A percentile compares a stretch with the other conserved stretches of the same genome.
phyloP scores from a whole-genome alignment of 64 coral and sea anemone species.

The Acropora yongei region DNA sequence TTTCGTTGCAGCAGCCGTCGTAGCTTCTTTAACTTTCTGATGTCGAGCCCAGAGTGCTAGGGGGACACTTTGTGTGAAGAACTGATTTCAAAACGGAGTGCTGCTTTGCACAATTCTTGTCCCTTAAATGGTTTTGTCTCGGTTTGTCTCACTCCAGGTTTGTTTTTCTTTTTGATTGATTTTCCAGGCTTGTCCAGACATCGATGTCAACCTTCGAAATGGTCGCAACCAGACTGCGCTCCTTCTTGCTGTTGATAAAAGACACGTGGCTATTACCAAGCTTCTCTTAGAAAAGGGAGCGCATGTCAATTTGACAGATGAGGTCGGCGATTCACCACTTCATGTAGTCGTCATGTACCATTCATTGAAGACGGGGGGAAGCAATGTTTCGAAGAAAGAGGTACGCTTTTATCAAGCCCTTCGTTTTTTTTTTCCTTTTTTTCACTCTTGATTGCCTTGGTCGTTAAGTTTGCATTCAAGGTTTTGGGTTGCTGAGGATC shows the following conservation, averaged over 20 bases:
- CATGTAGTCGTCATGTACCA: conserved; percentile 71
- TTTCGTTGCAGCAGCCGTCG: too few species aligned
- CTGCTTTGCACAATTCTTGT: too few species aligned
- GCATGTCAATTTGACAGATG: conserved; percentile 58
- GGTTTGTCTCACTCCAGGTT: background rate
- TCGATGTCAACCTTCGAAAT: conserved; percentile 73
- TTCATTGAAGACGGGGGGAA: conserved; percentile 41
- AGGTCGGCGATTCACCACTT: conserved; percentile 70
- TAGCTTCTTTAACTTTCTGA: too few species aligned
- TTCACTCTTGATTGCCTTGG: background rate
- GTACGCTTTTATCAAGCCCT: background rate
- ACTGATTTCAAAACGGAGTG: too few species aligned
- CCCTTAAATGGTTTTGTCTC: too few species aligned
- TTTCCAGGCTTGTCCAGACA: conserved; percentile 47
- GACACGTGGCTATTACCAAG: conserved; percentile 54
- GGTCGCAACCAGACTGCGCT: conserved; percentile 67
- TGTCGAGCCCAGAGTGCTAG: too few species aligned
- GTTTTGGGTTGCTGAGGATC: too few species aligned
- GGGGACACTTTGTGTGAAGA: too few species aligned
- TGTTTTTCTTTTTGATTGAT: background rate
- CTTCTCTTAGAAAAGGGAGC: conserved; percentile 70
- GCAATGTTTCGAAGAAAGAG: conserved; percentile 40
- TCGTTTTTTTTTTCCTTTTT: too few species aligned
- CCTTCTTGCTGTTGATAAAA: conserved; percentile 82
- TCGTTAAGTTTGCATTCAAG: too few species aligned